Percentiles rank a stretch among this genome's conserved stretches.
These are phyloP conservation scores for Mormyrus lacerda DNA, from an alignment of 2,113 vertebrate species.

Conservation along the genomic window DNA sequence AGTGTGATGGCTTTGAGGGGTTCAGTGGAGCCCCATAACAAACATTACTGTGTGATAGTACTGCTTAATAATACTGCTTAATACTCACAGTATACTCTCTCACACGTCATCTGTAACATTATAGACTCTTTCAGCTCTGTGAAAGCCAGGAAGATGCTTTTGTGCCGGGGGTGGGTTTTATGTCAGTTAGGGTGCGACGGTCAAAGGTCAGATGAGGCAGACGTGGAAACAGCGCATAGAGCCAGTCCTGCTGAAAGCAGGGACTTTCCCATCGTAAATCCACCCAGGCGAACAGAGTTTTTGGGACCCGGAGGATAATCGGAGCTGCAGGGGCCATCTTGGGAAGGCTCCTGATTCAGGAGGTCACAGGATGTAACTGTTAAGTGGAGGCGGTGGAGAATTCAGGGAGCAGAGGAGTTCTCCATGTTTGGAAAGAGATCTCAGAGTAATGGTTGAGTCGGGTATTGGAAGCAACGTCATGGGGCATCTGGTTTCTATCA, in stretches of 20 bases:
- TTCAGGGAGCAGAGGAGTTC: neutral
- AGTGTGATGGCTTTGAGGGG: neutral
- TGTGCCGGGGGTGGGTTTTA: slow-evolving; percentile 46
- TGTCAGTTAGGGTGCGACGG: slow-evolving; percentile 41
- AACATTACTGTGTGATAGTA: neutral
- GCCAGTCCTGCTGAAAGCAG: neutral
- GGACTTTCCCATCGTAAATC: slow-evolving; percentile 15
- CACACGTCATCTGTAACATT: neutral
- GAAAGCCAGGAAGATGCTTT: slow-evolving; percentile 43
- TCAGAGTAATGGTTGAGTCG: slow-evolving; percentile 23
- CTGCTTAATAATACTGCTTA: neutral
- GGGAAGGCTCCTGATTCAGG: slow-evolving; percentile 33
- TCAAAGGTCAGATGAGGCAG: slow-evolving; percentile 39
- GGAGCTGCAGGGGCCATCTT: neutral
- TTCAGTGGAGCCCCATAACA: neutral
- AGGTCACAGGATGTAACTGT: slow-evolving; percentile 27
- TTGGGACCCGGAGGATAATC: slow-evolving; percentile 33
- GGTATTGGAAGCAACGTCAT: slow-evolving; percentile 10
- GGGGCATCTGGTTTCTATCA: slow-evolving; percentile 26
- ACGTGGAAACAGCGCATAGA: neutral
- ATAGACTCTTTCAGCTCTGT: slow-evolving; percentile 36
- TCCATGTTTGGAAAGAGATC: slow-evolving; percentile 22
- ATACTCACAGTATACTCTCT: neutral
- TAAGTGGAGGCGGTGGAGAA: neutral
- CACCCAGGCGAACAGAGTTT: neutral